Percentiles rank a stretch among this genome's conserved stretches.
Conservation (phyloP, 2,888 invertebrate genomes). For the Lithophane leautieri region DNA sequence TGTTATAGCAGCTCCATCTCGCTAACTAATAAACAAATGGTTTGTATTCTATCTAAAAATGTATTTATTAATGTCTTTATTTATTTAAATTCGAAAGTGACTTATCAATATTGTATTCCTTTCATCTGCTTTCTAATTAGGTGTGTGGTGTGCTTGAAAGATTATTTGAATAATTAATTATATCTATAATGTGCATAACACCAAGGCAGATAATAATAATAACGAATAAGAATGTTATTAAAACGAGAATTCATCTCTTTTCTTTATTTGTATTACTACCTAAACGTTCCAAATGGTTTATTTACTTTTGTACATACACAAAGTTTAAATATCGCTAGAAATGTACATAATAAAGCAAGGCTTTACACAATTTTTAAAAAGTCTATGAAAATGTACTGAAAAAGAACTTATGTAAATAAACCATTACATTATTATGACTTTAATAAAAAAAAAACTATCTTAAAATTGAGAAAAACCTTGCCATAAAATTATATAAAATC, state of each 20-base stretch:
- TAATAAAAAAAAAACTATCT: constrained; percentile 24
- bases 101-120: constrained; percentile 33
- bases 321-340: not conserved
- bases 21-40: constrained; percentile 36
- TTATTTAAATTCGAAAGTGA: constrained; percentile 43
- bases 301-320: constrained; percentile 39
- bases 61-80: constrained; percentile 13
- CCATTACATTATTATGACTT: constrained; percentile 24
- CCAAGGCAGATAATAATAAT: constrained; percentile 31
- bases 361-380: not conserved
- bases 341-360: constrained; percentile 8
- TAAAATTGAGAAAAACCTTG: constrained; percentile 37
- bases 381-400: not conserved
- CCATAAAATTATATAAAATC: constrained; percentile 44
- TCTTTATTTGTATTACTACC: constrained; percentile 12
- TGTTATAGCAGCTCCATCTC: constrained; percentile 48
- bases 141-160: constrained; percentile 12
- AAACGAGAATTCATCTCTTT: constrained; percentile 25
- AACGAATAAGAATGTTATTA: constrained; percentile 19
- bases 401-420: constrained; percentile 30
- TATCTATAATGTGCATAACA: not conserved
- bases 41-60: constrained; percentile 25
- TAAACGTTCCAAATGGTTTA: constrained; percentile 37
- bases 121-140: constrained; percentile 38
- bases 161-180: not conserved